phyloP scores from a whole-genome alignment of 2,113 vertebrate species.

The Ia io region DNA sequence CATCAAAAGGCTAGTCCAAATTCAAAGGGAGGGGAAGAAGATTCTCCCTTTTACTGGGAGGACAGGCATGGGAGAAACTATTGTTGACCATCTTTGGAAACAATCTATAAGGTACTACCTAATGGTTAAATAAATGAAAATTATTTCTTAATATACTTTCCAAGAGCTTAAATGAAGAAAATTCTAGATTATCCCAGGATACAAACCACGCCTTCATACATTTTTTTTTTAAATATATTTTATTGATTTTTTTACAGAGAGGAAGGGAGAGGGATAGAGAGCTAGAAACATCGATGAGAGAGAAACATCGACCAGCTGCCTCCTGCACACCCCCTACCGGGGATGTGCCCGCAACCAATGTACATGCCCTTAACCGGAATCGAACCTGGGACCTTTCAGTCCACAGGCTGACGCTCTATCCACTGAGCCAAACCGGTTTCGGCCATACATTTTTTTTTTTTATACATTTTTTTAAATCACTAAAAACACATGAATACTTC shows the following conservation, averaged over 20 bases:
- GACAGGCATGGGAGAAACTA: background rate
- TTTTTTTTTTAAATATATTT: too few relatives aligned
- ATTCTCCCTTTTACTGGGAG: background rate
- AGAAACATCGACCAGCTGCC: too few relatives aligned
- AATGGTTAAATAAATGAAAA: background rate
- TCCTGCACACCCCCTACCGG: too few relatives aligned
- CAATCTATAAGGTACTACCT: background rate
- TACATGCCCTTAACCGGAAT: too few relatives aligned
- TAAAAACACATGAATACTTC: background rate
- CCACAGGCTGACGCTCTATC: too few relatives aligned
- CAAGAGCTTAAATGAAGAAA: background rate
- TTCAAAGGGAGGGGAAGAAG: background rate
- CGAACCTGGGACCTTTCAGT: too few relatives aligned
- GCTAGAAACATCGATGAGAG: too few relatives aligned
- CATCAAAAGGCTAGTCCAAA: background rate
- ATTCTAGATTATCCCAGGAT: background rate
- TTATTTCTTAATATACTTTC: background rate
- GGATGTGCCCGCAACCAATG: too few relatives aligned
- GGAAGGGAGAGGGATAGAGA: too few relatives aligned
- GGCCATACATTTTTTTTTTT: too few relatives aligned
- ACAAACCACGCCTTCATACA: background rate
- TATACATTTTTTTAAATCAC: background rate
- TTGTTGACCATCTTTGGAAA: background rate
- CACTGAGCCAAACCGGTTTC: too few relatives aligned
- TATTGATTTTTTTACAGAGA: too few relatives aligned